Percentiles rank a stretch among this genome's conserved stretches.
Evolutionary conservation across 2,113 vertebrate genomes (phyloP).

Genomic region (Larimichthys crocea): DNA sequence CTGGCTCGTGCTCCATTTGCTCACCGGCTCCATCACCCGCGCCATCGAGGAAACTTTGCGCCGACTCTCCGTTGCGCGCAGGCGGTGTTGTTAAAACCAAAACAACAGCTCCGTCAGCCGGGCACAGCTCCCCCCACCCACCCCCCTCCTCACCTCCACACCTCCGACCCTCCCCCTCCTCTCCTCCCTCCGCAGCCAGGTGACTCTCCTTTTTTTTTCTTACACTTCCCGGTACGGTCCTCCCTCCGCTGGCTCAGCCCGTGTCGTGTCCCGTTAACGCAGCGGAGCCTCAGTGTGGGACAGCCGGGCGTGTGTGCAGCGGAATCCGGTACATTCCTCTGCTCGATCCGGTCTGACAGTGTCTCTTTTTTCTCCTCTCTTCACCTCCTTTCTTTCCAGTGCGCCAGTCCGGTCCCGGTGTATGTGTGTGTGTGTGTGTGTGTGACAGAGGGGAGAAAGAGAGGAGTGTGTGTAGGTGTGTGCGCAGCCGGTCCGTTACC

Average conservation of each 20-base stretch:
- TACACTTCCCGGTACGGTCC: slow-evolving; percentile 36
- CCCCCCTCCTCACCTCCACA: background rate
- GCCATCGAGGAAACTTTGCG: slow-evolving; percentile 81
- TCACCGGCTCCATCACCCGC: slow-evolving; percentile 86
- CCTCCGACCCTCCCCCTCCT: background rate
- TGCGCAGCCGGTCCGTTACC: slow-evolving; percentile 59
- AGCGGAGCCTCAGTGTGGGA: slow-evolving; percentile 55
- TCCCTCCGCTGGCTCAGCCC: slow-evolving; percentile 28
- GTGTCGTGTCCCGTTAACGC: slow-evolving; percentile 54
- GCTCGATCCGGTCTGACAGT: slow-evolving; percentile 59
- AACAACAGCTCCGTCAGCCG: slow-evolving; percentile 30
- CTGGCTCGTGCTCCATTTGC: slow-evolving; percentile 85
- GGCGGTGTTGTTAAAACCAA: slow-evolving; percentile 32
- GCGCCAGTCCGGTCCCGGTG: slow-evolving; percentile 40
- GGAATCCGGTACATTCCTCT: slow-evolving; percentile 69
- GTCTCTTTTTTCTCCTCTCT: slow-evolving; percentile 30
- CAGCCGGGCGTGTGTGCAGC: slow-evolving; percentile 42
- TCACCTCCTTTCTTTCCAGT: slow-evolving; percentile 33
- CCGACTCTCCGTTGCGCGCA: slow-evolving; percentile 60
- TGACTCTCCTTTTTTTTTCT: slow-evolving; percentile 29
- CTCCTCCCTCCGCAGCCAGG: slow-evolving; percentile 48
- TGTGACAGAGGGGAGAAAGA: slow-evolving; percentile 15
- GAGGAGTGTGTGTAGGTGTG: slow-evolving; percentile 57
- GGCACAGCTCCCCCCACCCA: slow-evolving; percentile 4
- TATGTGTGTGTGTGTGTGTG: slow-evolving; percentile 14